These are phyloP conservation scores for Aleadryas rufinucha DNA, from an alignment of 2,113 vertebrate genomes.

Conservation along the genomic window DNA sequence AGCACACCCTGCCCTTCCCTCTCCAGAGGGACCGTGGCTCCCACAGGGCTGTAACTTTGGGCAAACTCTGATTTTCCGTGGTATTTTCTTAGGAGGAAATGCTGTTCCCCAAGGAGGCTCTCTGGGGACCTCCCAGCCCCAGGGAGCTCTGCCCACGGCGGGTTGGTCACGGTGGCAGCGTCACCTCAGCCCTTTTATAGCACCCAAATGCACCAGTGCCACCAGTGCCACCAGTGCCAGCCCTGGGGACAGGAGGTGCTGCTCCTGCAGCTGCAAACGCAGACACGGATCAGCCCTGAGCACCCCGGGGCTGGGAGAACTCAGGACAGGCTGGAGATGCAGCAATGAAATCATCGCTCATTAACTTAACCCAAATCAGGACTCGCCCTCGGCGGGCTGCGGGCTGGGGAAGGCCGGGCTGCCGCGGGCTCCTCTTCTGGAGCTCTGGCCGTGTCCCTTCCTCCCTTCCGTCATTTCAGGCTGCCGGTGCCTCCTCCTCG, in stretches of 20 bases:
- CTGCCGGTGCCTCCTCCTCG: neutral
- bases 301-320: neutral
- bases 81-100: neutral
- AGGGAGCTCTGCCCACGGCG: neutral
- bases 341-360: neutral
- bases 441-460: neutral
- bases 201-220: neutral
- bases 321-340: rapidly evolving
- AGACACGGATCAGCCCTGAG: neutral
- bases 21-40: too few species aligned
- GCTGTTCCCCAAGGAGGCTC: rapidly evolving
- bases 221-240: neutral
- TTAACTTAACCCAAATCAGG: neutral
- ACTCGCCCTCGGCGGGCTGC: neutral
- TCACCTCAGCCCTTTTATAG: neutral
- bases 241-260: neutral
- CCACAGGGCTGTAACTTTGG: neutral
- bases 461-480: neutral
- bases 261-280: neutral
- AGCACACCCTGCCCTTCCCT: neutral
- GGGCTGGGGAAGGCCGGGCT: neutral
- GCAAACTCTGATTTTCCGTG: neutral
- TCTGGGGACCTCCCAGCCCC: neutral
- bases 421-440: neutral
- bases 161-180: neutral